These are phyloP conservation scores for Scelioninae gen. 2 DNA, from an alignment of 2,888 invertebrate species.

Conservation along the genomic window DNA sequence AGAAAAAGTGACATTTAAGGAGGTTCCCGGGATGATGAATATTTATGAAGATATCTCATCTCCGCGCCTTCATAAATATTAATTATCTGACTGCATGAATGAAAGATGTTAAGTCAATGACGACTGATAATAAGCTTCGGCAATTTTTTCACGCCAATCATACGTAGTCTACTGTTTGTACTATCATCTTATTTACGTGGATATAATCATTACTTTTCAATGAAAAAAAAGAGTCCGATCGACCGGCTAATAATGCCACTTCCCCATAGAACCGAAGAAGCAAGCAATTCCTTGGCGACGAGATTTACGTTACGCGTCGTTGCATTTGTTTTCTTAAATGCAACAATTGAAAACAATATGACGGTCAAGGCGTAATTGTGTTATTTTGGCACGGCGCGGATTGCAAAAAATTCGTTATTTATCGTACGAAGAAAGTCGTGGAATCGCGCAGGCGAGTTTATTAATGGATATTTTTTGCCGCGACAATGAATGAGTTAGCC, in stretches of 20 bases:
- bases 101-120: conserved; percentile 59
- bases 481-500: conserved; percentile 37
- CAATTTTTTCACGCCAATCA: conserved; percentile 42
- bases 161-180: conserved; percentile 27
- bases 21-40: conserved; percentile 50
- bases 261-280: background rate
- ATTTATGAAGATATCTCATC: conserved; percentile 59
- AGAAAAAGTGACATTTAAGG: conserved; percentile 41
- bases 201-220: background rate
- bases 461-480: conserved; percentile 46
- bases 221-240: background rate
- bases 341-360: background rate
- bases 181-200: conserved; percentile 27
- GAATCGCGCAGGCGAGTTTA: conserved; percentile 30
- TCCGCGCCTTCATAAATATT: conserved; percentile 58
- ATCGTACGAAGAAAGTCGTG: conserved; percentile 23
- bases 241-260: too few species aligned
- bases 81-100: conserved; percentile 56
- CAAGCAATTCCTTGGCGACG: background rate
- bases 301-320: background rate
- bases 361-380: background rate
- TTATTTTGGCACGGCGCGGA: conserved; percentile 4
- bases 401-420: conserved; percentile 19
- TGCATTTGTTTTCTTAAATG: background rate
- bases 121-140: conserved; percentile 53